A percentile compares a stretch with the other conserved stretches of the same genome.
These are phyloP conservation scores for Sylvietta virens DNA, from an alignment of 2,113 vertebrate species.

Conservation along the genomic window DNA sequence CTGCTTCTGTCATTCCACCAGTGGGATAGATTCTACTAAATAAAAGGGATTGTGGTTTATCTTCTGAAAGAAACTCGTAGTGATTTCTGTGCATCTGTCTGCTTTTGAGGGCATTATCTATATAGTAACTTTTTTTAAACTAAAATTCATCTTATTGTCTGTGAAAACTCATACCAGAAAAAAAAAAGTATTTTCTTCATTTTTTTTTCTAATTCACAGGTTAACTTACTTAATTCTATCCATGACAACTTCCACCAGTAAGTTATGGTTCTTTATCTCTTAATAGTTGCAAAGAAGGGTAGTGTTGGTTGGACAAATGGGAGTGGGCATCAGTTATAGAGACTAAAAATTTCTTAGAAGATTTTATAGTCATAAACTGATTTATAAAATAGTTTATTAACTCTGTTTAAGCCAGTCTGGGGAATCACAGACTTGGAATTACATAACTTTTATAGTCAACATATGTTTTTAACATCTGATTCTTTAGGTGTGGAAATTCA, in stretches of 20 bases:
- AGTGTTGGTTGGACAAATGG: not conserved
- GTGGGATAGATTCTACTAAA: not conserved
- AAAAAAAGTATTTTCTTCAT: not conserved
- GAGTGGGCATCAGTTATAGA: not conserved
- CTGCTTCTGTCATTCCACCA: not conserved
- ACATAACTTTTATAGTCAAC: not conserved
- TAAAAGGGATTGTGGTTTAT: not conserved
- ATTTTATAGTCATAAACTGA: not conserved
- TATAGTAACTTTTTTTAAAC: not conserved
- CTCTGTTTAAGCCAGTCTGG: not conserved
- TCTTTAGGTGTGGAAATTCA: not conserved
- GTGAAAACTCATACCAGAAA: not conserved
- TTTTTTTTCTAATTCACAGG: constrained; percentile 65
- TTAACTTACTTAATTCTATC: constrained; percentile 95
- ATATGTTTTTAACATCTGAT: not conserved
- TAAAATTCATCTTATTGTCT: not conserved
- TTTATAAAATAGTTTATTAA: not conserved
- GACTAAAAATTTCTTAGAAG: not conserved
- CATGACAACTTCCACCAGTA: constrained; percentile 98
- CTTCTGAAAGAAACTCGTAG: not conserved
- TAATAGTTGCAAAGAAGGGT: not conserved
- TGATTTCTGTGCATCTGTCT: not conserved
- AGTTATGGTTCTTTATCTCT: constrained; percentile 61
- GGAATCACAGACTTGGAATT: not conserved
- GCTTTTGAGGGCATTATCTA: not conserved